Evolutionary conservation across 2,113 vertebrate genomes (phyloP), one percentile per base, ranked within the genome.

Genomic region (Labeo rohita): DNA sequence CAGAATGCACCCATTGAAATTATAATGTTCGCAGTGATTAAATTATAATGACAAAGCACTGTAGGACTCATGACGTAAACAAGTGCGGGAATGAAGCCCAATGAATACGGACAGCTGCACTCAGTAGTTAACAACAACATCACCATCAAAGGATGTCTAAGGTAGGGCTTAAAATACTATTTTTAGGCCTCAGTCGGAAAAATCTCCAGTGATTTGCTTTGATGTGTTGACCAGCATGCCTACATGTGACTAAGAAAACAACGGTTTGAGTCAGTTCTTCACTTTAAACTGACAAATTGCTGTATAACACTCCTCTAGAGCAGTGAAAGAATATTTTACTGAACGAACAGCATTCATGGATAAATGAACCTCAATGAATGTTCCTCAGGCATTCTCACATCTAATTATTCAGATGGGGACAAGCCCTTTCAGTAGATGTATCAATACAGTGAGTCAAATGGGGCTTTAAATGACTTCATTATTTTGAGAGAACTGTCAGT

Each of bases 381-480:
- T 36, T 85, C 36, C 72, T 78, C 28, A 80, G 63, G 80, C 43
- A 59, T 75, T 66, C 34, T 16, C 12, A 80, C 39, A 83, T 80
- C 78, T 68, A 85, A 89, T 87, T 85, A 85, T 87, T 85, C 65
- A 80, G 56, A 73, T 68, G 82, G 83, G 50, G 78, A 52, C 73
- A 83, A 83, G 50, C 39, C 70, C 79, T 61, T 45, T 73, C 84
- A 85, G 56, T 68, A 85, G 43, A 84, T 80, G 84, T 70, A 89
- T 89, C 84, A 84, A 84, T 85, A 80, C 56, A 68, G 56, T 82
- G 84, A 18, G 88, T 81, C 80, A 84, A 87, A 89, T 87, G 74
- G 86, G 15, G 65, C 80, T 84, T 88, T 85, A 89, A 89, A 89
- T 89, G 36, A 52, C 66, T 83, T 87, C 84, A 89, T 89, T 87